Conservation (phyloP, 1,140 invertebrate species). For the Hyposmocoma kahamanoa region DNA sequence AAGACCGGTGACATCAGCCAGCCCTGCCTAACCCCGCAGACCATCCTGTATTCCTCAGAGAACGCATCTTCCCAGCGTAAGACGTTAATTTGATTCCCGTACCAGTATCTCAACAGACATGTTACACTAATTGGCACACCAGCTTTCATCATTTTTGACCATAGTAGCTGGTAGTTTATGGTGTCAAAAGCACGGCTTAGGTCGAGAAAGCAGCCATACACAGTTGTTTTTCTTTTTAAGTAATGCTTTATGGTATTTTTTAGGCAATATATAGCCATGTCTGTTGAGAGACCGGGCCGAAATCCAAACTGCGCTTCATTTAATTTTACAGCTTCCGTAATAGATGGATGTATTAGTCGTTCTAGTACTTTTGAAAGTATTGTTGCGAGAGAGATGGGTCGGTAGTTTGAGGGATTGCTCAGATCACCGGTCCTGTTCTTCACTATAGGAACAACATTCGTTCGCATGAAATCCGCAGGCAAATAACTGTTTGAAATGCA, state of each 20-base stretch:
- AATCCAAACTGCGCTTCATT: background rate
- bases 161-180: background rate
- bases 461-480: background rate
- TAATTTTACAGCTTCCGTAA: background rate
- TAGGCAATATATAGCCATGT: background rate
- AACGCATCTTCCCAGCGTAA: background rate
- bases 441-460: background rate
- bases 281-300: background rate
- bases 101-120: constrained; percentile 2
- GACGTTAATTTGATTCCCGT: background rate
- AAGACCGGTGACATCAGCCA: constrained; percentile 3
- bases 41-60: background rate
- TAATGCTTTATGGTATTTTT: background rate
- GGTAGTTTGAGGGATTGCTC: background rate
- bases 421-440: background rate
- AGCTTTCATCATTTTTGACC: background rate
- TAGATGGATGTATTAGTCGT: background rate
- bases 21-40: constrained; percentile 3
- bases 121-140: background rate
- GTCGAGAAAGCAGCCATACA: background rate
- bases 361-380: background rate
- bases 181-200: background rate
- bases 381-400: background rate
- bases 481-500: background rate
- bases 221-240: background rate